These are phyloP conservation scores for Semnornis frantzii DNA, from an alignment of 2,113 vertebrate species.

Conservation along the genomic window DNA sequence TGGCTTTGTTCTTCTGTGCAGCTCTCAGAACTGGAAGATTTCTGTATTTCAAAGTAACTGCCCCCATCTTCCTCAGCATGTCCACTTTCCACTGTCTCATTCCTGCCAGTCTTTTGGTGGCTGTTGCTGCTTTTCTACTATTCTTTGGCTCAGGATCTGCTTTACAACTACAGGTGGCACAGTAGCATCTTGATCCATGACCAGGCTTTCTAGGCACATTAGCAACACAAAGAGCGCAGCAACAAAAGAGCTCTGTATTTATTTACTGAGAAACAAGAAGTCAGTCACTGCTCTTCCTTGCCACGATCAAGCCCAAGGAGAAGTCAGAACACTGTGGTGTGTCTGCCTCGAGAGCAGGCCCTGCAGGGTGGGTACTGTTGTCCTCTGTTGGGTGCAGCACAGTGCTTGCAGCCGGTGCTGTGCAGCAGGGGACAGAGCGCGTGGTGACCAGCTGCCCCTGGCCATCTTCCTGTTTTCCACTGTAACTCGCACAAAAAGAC, in stretches of 20 bases:
- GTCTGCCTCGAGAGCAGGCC: background rate
- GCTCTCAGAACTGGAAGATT: background rate
- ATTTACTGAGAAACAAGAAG: background rate
- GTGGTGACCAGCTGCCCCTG: background rate
- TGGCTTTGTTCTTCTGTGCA: background rate
- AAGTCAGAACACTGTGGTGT: rapidly evolving
- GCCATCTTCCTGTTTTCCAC: background rate
- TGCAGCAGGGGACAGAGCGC: background rate
- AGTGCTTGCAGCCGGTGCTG: rapidly evolving
- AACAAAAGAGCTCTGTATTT: background rate
- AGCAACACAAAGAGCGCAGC: background rate
- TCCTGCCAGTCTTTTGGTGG: background rate
- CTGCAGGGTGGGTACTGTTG: background rate
- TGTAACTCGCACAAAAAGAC: background rate
- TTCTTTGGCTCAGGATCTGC: background rate
- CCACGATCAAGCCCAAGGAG: background rate
- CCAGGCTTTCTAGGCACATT: background rate
- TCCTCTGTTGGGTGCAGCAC: background rate
- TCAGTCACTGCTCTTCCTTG: background rate
- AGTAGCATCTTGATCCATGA: background rate
- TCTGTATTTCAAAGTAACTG: background rate
- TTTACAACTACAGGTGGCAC: background rate
- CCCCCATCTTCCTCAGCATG: background rate
- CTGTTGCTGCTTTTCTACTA: background rate
- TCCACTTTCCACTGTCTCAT: too few relatives aligned